These are phyloP conservation scores for Rhagonycha fulva DNA, from an alignment of 2,888 invertebrate species.

Conservation along the genomic window DNA sequence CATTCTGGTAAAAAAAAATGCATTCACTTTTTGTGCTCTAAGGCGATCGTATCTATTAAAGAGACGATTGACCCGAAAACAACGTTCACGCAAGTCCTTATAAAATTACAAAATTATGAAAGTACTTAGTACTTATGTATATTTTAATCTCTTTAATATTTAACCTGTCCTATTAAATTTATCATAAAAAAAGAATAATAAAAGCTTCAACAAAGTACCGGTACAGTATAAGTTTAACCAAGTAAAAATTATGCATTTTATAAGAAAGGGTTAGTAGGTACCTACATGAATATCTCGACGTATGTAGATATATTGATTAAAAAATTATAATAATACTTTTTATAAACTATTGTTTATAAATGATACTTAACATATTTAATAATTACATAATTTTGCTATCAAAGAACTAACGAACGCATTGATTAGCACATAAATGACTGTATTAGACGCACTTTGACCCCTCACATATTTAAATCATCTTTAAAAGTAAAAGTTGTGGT, in stretches of 20 bases:
- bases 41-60: background rate
- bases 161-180: background rate
- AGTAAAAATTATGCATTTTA: too few species aligned
- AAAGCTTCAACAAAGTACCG: too few species aligned
- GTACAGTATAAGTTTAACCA: too few species aligned
- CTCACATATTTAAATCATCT: background rate
- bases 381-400: background rate
- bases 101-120: constrained; percentile 4
- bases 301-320: too few species aligned
- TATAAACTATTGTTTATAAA: too few species aligned
- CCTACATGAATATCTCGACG: too few species aligned
- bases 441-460: background rate
- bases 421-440: background rate
- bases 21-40: background rate
- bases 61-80: constrained; percentile 6
- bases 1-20: background rate
- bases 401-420: background rate
- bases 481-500: background rate
- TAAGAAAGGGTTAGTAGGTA: too few species aligned
- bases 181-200: background rate
- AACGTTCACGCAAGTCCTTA: background rate
- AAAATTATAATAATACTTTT: too few species aligned
- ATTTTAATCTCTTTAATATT: background rate
- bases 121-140: background rate
- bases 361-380: background rate